Evolutionary conservation across 2,113 vertebrate species (phyloP).

Genomic region (Butorides virescens): DNA sequence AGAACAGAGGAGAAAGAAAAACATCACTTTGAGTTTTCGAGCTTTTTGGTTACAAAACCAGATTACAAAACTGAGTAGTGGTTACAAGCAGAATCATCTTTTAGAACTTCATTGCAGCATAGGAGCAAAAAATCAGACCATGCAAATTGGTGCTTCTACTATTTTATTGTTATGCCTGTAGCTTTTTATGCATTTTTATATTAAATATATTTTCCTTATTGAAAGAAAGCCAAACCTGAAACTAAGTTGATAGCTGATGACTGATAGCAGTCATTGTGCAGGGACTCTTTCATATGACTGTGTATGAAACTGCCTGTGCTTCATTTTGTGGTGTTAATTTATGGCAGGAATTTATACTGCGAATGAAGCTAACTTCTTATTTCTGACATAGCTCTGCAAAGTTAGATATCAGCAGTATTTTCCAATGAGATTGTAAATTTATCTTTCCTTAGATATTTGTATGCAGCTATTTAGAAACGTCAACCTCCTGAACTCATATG

Average conservation of each 20-base stretch:
- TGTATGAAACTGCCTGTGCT: neutral
- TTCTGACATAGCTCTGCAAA: neutral
- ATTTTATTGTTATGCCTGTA: neutral
- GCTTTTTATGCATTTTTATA: neutral
- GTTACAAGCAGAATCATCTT: neutral
- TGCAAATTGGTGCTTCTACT: neutral
- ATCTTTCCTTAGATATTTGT: neutral
- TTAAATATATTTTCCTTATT: neutral
- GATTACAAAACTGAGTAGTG: neutral
- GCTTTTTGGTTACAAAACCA: neutral
- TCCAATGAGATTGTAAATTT: neutral
- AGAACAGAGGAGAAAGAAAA: neutral
- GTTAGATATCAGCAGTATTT: neutral
- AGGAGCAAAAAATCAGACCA: neutral
- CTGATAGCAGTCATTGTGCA: neutral
- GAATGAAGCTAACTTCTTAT: neutral
- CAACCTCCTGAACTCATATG: neutral
- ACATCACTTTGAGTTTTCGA: neutral
- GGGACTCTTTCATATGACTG: neutral
- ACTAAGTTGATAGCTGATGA: neutral
- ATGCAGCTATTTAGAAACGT: neutral
- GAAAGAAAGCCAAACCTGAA: neutral
- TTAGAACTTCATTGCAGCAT: neutral
- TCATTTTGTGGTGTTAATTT: conserved; percentile 2
- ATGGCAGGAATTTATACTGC: neutral